phyloP scores from a whole-genome alignment of 30 jellyfish, hydroid and myxozoan genomes.

The Aurelia coerulea region DNA sequence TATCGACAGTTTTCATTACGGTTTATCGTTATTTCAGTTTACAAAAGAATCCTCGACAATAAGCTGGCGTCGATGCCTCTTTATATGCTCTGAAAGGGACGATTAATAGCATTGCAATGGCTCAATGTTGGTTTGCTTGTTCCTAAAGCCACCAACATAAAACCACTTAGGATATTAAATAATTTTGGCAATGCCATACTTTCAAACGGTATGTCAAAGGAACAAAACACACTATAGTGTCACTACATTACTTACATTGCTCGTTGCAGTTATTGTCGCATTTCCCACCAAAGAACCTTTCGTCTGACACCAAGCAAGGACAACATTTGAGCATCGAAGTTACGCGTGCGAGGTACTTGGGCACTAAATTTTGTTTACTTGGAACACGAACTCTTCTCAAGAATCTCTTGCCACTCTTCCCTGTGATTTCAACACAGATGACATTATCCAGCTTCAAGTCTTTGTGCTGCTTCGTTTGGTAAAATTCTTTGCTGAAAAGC shows the following conservation, averaged over 20 bases:
- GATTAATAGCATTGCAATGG: no score
- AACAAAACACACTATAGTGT: no score
- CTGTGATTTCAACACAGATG: conserved; percentile 95
- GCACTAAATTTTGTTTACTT: conserved; percentile 79
- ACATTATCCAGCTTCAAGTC: conserved; percentile 92
- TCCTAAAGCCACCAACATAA: no score
- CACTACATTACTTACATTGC: conserved; percentile 70
- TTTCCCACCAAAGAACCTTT: conserved; percentile 88
- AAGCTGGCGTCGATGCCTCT: no score
- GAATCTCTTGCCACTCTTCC: conserved; percentile 94
- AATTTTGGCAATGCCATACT: no score
- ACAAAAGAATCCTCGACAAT: no score
- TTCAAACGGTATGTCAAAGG: no score
- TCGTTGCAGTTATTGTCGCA: conserved; percentile 82
- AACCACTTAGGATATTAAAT: no score
- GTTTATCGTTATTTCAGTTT: no score
- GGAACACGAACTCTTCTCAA: conserved; percentile 95
- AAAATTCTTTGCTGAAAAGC: conserved; percentile 95
- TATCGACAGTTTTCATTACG: no score
- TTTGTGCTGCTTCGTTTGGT: conserved; percentile 94
- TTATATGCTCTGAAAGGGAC: no score
- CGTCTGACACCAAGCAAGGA: conserved; percentile 90
- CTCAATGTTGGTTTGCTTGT: no score
- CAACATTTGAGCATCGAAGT: conserved; percentile 94
- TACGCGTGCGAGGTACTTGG: conserved; percentile 85